phyloP scores from a whole-genome alignment of 2,113 vertebrate species.

The Periophthalmodon schlosseri region DNA sequence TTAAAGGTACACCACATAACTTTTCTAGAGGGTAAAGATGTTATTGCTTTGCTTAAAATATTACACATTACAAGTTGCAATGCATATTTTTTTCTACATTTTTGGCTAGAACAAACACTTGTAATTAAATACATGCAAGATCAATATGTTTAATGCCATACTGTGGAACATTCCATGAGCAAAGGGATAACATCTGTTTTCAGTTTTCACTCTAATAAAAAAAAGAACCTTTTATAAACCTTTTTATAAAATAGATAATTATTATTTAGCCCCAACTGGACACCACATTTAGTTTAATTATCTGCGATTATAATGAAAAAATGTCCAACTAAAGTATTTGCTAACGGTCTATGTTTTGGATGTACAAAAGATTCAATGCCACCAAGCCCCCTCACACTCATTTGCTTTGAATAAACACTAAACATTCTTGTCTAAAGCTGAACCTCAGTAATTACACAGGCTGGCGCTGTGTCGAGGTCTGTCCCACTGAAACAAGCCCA shows the following conservation, averaged over 20 bases:
- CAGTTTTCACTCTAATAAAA: no score
- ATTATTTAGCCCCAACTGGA: not conserved
- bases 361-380: not conserved
- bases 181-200: no score
- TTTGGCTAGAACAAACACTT: no score
- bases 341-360: not conserved
- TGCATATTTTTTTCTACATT: no score
- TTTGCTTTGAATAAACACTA: conserved; percentile 14
- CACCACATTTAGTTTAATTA: not conserved
- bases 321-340: not conserved
- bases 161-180: no score
- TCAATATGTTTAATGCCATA: no score
- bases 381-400: not conserved
- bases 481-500: conserved; percentile 52
- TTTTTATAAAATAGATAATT: not conserved
- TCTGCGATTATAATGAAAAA: not conserved
- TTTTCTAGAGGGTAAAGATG: no score
- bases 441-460: conserved; percentile 39
- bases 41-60: no score
- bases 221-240: no score
- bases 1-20: no score
- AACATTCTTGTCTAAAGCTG: conserved; percentile 22
- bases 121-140: no score
- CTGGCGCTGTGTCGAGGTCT: conserved; percentile 44
- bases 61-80: no score